Conservation (phyloP, 1,140 invertebrate genomes). For the Mactra quadrangularis region DNA sequence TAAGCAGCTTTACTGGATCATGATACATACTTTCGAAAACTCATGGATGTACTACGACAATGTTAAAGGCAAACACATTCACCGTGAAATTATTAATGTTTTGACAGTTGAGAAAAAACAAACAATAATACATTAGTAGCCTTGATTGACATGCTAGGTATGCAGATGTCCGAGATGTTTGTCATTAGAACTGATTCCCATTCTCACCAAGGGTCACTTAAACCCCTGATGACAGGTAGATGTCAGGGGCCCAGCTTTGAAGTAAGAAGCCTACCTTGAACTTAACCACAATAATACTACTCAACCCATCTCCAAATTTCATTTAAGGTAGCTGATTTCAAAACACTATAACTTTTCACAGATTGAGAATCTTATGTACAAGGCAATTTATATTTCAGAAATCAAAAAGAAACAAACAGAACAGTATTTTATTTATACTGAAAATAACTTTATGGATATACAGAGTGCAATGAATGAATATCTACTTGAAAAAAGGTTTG, state of each 20-base stretch:
- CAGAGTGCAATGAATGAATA: background rate
- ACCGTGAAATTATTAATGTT: too few relatives aligned
- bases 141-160: background rate
- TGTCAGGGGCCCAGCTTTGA: too few relatives aligned
- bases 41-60: too few relatives aligned
- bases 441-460: slow-evolving; percentile 20
- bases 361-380: too few relatives aligned
- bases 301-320: too few relatives aligned
- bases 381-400: background rate
- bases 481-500: slow-evolving; percentile 26
- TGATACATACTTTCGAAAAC: too few relatives aligned
- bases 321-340: too few relatives aligned
- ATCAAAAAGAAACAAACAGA: slow-evolving; percentile 42
- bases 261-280: too few relatives aligned
- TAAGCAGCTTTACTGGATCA: too few relatives aligned
- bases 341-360: background rate
- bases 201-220: background rate
- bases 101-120: too few relatives aligned
- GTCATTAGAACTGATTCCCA: background rate
- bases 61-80: too few relatives aligned
- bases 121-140: background rate
- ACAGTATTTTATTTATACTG: slow-evolving; percentile 23
- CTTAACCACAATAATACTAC: too few relatives aligned
- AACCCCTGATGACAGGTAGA: background rate
- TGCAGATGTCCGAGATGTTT: background rate